These are phyloP conservation scores for Lasiommata megera DNA, from an alignment of 2,888 invertebrate genomes.

Conservation along the genomic window DNA sequence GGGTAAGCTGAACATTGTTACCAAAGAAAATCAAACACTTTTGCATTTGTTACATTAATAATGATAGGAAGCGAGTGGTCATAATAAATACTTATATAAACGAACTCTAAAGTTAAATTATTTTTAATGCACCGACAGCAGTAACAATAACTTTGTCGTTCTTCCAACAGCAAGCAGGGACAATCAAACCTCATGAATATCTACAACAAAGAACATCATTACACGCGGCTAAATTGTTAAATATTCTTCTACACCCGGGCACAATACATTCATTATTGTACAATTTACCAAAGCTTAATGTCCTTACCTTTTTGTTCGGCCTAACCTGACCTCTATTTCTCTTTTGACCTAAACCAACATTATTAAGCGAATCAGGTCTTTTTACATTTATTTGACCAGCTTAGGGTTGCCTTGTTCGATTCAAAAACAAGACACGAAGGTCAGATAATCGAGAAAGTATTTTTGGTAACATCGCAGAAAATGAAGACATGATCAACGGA, in stretches of 20 bases:
- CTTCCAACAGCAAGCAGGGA: neutral
- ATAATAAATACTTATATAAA: no score
- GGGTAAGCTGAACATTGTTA: no score
- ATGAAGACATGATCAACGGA: no score
- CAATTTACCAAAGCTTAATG: slow-evolving; percentile 17
- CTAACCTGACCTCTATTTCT: slow-evolving; percentile 27
- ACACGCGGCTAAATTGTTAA: slow-evolving; percentile 2
- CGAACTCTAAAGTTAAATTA: no score
- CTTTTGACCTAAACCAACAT: slow-evolving; percentile 33
- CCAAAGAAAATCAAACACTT: no score
- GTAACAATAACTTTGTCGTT: no score
- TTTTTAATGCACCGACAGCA: no score
- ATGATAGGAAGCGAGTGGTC: no score
- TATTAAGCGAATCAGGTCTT: slow-evolving; percentile 26
- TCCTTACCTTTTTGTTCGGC: slow-evolving; percentile 25
- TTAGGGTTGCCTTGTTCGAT: slow-evolving; percentile 1
- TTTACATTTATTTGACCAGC: slow-evolving; percentile 20
- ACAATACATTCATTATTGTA: slow-evolving; percentile 18
- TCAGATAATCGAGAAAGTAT: neutral
- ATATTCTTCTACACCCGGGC: neutral
- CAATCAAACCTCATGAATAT: neutral
- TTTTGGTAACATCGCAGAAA: no score
- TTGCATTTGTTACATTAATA: no score
- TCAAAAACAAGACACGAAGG: neutral
- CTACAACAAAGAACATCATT: neutral